A percentile compares a stretch with the other conserved stretches of the same genome.
These are phyloP conservation scores for Steinernema scapterisci DNA, from an alignment of 2,888 invertebrate species.

Conservation along the genomic window DNA sequence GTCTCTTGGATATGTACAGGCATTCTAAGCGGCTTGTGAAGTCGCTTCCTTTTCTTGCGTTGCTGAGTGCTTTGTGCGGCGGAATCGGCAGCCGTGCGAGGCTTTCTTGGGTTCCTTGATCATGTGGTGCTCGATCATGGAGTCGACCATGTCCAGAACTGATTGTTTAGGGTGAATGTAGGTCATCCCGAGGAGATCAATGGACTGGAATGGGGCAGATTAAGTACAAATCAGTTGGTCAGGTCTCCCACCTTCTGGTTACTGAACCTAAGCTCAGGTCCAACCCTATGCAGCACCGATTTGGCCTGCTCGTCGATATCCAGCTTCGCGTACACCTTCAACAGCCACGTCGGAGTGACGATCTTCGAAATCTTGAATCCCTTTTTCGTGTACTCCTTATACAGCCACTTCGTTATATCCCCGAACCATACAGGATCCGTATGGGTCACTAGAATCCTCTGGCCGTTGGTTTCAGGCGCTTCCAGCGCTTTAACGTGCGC, in stretches of 20 bases:
- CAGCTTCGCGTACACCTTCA: conserved; percentile 68
- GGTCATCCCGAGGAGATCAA: conserved; percentile 69
- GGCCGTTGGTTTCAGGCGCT: conserved; percentile 69
- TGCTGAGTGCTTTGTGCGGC: background rate
- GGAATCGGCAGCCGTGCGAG: background rate
- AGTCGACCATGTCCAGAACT: conserved; percentile 70
- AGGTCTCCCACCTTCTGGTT: conserved; percentile 63
- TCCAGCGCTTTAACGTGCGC: conserved; percentile 70
- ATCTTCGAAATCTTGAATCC: conserved; percentile 69
- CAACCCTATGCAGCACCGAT: conserved; percentile 55
- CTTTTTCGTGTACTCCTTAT: conserved; percentile 68
- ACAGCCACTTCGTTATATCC: conserved; percentile 69
- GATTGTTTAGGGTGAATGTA: conserved; percentile 69
- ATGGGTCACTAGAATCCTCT: conserved; percentile 69
- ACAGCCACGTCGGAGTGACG: conserved; percentile 68
- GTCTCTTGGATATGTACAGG: background rate
- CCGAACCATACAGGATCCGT: conserved; percentile 70
- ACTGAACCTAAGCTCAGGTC: conserved; percentile 61
- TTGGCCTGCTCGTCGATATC: conserved; percentile 69
- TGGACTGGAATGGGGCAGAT: conserved; percentile 69
- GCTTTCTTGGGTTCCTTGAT: conserved; percentile 46
- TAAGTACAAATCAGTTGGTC: too few relatives aligned
- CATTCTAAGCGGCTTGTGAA: background rate
- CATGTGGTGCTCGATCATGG: conserved; percentile 69
- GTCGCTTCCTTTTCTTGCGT: background rate